Base-by-base conservation (phyloP, 2,888 invertebrate genomes). In the Plusia festucae region DNA sequence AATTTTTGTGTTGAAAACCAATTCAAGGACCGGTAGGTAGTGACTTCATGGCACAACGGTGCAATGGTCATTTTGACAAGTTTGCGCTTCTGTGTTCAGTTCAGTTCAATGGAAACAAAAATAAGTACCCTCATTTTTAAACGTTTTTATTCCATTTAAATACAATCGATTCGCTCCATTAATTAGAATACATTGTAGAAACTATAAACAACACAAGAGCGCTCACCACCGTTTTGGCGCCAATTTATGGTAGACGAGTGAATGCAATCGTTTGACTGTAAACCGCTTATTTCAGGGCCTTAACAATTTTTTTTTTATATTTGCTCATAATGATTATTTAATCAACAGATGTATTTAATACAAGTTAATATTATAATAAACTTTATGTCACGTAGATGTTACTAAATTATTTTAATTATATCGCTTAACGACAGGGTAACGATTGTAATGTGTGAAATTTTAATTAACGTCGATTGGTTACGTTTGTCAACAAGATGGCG, bases 361-460 rank as follows among this genome's bases (percentile, higher is more conserved):
- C 76, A 62, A 63, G 58, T 78, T 78, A 65, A 62, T 49, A 49
- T 59, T 66, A 67, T 76, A 40, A 59, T 40, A 70, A 66, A 46
- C 56, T 65, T 65, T 64, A 71, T 55, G 60, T 63, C 60, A 65
- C 49, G 56, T 73, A 65, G 68, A 51, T 68, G 71, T 66, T 75
- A 80, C 67, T 62, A 68, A 69, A 73, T 81, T 73, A 67, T 72
- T 76, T 78, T 76, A 32, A 67, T 73, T 70, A 60, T 72, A 79
- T 75, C 74, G 80, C 82, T 81, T 82, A 55, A 74, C 58, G 61
- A 80, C 80, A 80, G 80, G 80, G 80, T 80, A 80, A 67, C 32
- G 63, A 67, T 77, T 65, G 52, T 53, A 58, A 54, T 57, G 57
- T 65, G 66, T 60, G 68, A 60, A 61, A 59, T 67, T 56, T 72